Evolutionary conservation across 2,797 vertebrate genomes (phyloP).

Genomic region (Pteronotus mesoamericanus): DNA sequence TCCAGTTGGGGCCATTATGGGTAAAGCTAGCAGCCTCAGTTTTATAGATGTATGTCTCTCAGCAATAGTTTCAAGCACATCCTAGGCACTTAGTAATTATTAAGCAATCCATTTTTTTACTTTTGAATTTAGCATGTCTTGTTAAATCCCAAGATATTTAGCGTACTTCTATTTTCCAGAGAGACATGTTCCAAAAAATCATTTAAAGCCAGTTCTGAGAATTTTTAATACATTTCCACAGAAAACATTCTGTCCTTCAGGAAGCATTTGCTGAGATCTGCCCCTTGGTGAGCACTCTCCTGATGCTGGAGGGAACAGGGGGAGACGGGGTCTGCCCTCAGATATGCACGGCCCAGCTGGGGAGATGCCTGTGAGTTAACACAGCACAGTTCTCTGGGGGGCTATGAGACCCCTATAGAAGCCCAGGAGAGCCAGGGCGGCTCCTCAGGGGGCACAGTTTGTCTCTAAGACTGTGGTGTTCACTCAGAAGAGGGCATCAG

Average conservation of each 20-base stretch:
- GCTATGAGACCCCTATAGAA: fast-evolving
- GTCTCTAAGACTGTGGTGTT: neutral
- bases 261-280: neutral
- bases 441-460: neutral
- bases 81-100: neutral
- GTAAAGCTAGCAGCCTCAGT: neutral
- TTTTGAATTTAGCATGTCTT: neutral
- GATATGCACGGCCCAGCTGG: fast-evolving
- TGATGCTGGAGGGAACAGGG: neutral
- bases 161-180: neutral
- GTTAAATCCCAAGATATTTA: conserved; percentile 10
- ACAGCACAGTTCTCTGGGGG: neutral
- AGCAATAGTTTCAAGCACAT: neutral
- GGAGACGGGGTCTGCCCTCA: neutral
- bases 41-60: neutral
- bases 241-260: neutral
- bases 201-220: neutral
- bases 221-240: neutral
- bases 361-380: neutral
- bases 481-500: neutral
- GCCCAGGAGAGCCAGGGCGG: neutral
- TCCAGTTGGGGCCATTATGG: neutral
- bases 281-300: neutral
- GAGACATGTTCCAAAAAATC: neutral
- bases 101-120: neutral